phyloP scores from a whole-genome alignment of 64 coral and sea anemone species.

The Porites australiensis region DNA sequence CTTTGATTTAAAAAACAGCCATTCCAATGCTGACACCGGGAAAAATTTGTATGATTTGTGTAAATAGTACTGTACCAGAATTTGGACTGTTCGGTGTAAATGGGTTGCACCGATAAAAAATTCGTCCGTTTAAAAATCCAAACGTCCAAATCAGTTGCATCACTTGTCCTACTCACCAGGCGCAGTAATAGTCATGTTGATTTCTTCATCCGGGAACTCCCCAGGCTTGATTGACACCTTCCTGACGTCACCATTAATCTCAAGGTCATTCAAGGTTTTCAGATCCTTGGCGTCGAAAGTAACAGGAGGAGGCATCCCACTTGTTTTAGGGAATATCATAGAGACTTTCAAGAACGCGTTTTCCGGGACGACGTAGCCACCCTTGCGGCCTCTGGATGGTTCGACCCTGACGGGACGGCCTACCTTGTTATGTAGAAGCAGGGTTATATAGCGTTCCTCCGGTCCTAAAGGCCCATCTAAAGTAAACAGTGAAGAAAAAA shows the following conservation, averaged over 20 bases:
- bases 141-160: not conserved
- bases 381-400: constrained; percentile 77
- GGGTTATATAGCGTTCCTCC: constrained; percentile 71
- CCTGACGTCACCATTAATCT: constrained; percentile 73
- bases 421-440: constrained; percentile 80
- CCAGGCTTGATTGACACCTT: constrained; percentile 63
- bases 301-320: constrained; percentile 50
- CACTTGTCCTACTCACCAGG: constrained; percentile 47
- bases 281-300: constrained; percentile 78
- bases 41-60: no score
- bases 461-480: constrained; percentile 22
- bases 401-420: constrained; percentile 66
- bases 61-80: no score
- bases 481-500: not conserved
- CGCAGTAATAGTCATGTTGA: constrained; percentile 89
- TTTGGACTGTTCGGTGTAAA: no score
- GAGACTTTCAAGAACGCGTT: constrained; percentile 71
- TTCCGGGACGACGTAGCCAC: constrained; percentile 64
- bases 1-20: no score
- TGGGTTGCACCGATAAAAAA: no score
- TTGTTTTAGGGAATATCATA: constrained; percentile 73
- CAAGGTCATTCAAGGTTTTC: constrained; percentile 69
- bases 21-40: no score
- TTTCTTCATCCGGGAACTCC: constrained; percentile 65
- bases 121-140: no score